Evolutionary conservation across 2,113 vertebrate species (phyloP).

Genomic region (Mormyrus iriodes): DNA sequence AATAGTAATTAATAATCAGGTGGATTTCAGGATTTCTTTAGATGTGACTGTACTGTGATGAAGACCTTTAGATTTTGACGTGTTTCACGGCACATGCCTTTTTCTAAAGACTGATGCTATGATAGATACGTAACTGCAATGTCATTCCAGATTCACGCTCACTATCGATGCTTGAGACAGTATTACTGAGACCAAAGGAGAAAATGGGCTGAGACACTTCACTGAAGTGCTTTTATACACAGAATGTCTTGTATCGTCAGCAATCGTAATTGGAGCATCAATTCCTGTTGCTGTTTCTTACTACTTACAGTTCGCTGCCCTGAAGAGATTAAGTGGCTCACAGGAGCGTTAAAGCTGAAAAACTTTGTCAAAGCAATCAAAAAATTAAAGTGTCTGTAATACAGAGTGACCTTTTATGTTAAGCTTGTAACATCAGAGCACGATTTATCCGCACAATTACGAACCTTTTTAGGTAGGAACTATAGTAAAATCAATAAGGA

Average conservation of each 20-base stretch:
- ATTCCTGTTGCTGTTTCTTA: not conserved
- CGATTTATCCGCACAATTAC: not conserved
- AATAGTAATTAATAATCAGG: not conserved
- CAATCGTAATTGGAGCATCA: not conserved
- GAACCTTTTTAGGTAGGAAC: not conserved
- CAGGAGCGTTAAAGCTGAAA: not conserved
- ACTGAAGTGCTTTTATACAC: not conserved
- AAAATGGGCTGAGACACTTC: not conserved
- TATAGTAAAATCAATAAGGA: not conserved
- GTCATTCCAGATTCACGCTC: not conserved
- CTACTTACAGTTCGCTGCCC: not conserved
- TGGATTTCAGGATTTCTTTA: not conserved
- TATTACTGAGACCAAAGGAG: not conserved
- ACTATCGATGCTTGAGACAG: not conserved
- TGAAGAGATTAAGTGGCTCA: not conserved
- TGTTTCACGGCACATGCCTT: not conserved
- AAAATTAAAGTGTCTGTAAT: not conserved
- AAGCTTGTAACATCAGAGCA: not conserved
- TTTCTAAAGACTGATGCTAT: conserved; percentile 4
- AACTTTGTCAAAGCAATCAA: not conserved
- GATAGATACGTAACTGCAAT: not conserved
- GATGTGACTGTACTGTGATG: not conserved
- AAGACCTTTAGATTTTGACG: not conserved
- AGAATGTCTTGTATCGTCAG: not conserved
- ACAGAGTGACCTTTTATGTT: not conserved